Base-by-base conservation (phyloP, 2,113 vertebrate species). In the Brachypteracias leptosomus region DNA sequence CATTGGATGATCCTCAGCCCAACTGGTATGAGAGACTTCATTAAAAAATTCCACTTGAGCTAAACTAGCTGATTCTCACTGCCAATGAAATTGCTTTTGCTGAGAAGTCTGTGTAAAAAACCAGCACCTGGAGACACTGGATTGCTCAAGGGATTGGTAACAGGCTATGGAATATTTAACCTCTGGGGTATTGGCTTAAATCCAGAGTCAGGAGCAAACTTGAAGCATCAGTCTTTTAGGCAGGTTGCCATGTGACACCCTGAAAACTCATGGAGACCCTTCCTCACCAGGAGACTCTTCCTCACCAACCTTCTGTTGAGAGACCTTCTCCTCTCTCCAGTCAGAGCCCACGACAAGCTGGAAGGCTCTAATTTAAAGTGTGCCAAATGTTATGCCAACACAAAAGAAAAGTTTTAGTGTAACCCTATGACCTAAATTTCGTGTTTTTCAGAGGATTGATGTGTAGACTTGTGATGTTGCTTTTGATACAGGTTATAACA, bases 41-140 rank as follows among this genome's bases (percentile, higher is more conserved):
- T 97, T 93, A 93, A 93, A 96, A 95, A 74, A 93, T 90, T 91
- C 93, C 93, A 88, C 59, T 86, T 92, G 88, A 67, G 88, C 68
- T 52, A 79, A 88, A 95, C 88, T 35, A 46, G 91, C 47, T 0
- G 4, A 85, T 81, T 44, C 84, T 61, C 55, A 65, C 73, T 94
- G 95, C 88, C 92, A 95, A 21, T 75, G 79, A 77, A 97, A 95
- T 47, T 86, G 78, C 85, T 86, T 93, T 91, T 76, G 68, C 35
- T 78, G 51, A 92, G 84, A 61, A 82, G n/a, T 59, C 75, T 83
- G 79, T 40, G 46, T 85, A 94, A 96, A 93, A 93, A 67, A 54
- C n/a, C 16, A 88, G 72, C 91, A 96, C 83, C 91, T 97, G 96
- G 96, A 95, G 88, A 94, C 82, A 91, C 20, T 16, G 62, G 87